A percentile compares a stretch with the other conserved stretches of the same genome.
Evolutionary conservation across 2,888 invertebrate genomes (phyloP).

Genomic region (Phlogophora meticulosa): DNA sequence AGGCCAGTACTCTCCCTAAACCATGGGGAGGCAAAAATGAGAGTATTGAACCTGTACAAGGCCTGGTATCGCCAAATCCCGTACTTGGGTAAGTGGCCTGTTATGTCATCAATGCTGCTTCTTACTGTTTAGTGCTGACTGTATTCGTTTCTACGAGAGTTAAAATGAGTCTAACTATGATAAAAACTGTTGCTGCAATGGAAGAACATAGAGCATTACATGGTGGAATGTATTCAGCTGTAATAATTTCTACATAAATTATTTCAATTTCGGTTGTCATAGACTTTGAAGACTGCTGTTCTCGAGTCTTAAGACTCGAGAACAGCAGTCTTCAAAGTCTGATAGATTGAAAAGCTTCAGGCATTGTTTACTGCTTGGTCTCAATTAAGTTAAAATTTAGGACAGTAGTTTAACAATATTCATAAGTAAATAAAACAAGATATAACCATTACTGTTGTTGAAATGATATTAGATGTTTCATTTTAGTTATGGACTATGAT

Average conservation of each 20-base stretch:
- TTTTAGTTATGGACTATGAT: slow-evolving; percentile 95
- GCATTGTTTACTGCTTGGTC: neutral
- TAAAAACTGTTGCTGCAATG: neutral
- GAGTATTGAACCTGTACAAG: slow-evolving; percentile 97
- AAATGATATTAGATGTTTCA: neutral
- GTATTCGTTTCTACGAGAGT: neutral
- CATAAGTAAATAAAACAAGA: too few relatives aligned
- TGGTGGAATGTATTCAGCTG: neutral
- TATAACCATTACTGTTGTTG: neutral
- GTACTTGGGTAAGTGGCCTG: slow-evolving; percentile 93
- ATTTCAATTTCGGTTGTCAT: too few relatives aligned
- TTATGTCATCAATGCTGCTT: slow-evolving; percentile 84
- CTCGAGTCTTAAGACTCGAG: neutral
- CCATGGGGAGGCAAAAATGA: slow-evolving; percentile 94
- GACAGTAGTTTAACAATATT: too few relatives aligned
- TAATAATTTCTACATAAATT: neutral
- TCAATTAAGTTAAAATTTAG: too few relatives aligned
- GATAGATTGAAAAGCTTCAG: too few relatives aligned
- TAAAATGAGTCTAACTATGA: neutral
- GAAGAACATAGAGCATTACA: neutral
- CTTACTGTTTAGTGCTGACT: slow-evolving; percentile 3
- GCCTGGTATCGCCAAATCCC: slow-evolving; percentile 98
- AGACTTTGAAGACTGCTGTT: too few relatives aligned
- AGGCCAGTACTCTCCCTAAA: slow-evolving; percentile 96
- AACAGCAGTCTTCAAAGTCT: neutral